These are phyloP conservation scores for Phainopepla nitens DNA, from an alignment of 2,113 vertebrate species.

Conservation along the genomic window DNA sequence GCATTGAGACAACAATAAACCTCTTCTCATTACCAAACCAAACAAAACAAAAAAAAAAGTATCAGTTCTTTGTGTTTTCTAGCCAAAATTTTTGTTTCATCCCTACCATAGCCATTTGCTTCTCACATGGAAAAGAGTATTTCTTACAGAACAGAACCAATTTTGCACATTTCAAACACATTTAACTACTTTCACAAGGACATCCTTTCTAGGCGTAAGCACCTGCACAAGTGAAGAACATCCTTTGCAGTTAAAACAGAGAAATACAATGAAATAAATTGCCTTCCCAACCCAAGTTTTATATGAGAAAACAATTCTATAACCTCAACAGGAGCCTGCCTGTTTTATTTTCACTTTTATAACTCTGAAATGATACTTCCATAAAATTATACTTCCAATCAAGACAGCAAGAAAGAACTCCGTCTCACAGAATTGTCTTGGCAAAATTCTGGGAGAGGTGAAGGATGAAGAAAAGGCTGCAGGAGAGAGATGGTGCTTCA, in stretches of 20 bases:
- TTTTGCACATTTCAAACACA: not conserved
- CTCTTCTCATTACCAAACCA: not conserved
- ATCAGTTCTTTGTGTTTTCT: not conserved
- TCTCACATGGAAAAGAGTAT: not conserved
- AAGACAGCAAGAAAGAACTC: not conserved
- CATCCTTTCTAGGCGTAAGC: not conserved
- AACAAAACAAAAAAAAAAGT: not conserved
- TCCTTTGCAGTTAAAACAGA: not conserved
- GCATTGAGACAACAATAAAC: not conserved
- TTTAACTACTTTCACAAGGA: not conserved
- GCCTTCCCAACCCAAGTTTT: not conserved
- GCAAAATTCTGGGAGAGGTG: not conserved
- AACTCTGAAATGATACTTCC: not conserved
- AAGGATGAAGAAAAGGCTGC: not conserved
- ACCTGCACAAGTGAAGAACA: not conserved
- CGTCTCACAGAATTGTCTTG: not conserved
- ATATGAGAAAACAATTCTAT: not conserved
- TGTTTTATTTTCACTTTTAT: constrained; percentile 25
- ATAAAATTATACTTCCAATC: constrained; percentile 9
- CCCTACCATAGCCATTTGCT: not conserved
- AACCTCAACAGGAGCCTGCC: not conserved
- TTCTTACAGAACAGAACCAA: not conserved
- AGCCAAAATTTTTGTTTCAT: not conserved
- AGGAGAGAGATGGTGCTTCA: not conserved
- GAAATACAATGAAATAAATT: not conserved